phyloP scores from a whole-genome alignment of 2,797 vertebrate species.

The Poecilia picta region DNA sequence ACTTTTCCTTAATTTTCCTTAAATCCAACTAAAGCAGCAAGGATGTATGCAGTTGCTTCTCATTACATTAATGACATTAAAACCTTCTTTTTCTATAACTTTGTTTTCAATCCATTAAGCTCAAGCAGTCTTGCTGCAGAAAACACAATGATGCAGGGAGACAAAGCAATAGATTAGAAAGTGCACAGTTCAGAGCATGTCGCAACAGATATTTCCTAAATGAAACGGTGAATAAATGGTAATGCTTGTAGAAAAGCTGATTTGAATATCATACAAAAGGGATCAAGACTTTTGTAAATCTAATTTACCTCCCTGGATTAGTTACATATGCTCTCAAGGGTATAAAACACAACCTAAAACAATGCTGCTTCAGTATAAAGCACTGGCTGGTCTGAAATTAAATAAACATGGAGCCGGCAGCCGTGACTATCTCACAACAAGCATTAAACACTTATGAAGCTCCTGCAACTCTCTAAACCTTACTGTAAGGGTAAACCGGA shows the following conservation, averaged over 20 bases:
- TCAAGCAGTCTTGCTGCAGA: neutral
- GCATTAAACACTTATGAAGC: constrained; percentile 26
- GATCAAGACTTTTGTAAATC: constrained; percentile 9
- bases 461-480: constrained; percentile 23
- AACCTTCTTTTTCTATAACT: neutral
- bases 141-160: neutral
- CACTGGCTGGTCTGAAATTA: constrained; percentile 16
- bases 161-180: neutral
- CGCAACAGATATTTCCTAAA: neutral
- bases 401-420: neutral
- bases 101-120: neutral
- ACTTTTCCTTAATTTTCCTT: neutral
- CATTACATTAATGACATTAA: neutral
- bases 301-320: constrained; percentile 1
- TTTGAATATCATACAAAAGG: constrained; percentile 8
- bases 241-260: neutral
- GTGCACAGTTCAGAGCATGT: neutral
- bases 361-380: neutral
- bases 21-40: neutral
- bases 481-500: constrained; percentile 16
- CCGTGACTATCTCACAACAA: constrained; percentile 9
- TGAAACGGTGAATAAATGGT: neutral
- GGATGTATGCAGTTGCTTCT: neutral
- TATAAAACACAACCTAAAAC: constrained; percentile 20
- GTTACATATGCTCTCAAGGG: constrained; percentile 1